Evolutionary conservation across 2,113 vertebrate genomes (phyloP).

Genomic region (Ctenomys sociabilis): DNA sequence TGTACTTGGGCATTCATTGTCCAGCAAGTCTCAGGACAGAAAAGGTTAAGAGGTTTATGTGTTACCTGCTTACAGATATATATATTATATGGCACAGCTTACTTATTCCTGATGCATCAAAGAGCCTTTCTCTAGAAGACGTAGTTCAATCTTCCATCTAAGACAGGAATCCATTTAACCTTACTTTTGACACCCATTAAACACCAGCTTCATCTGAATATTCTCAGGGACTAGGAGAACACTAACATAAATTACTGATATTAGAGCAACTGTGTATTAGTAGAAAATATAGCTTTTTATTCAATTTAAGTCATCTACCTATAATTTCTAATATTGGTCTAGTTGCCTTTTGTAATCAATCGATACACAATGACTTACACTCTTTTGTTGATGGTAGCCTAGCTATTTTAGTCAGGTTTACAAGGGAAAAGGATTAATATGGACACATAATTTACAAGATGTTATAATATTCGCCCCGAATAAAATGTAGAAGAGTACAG

Average conservation of each 20-base stretch:
- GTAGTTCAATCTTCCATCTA: constrained; percentile 34
- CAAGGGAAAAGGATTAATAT: background rate
- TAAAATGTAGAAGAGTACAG: background rate
- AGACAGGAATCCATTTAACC: constrained; percentile 14
- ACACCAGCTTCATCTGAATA: background rate
- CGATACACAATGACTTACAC: background rate
- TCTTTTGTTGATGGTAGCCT: background rate
- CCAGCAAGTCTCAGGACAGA: constrained; percentile 41
- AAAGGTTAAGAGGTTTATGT: constrained; percentile 22
- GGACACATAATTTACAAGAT: background rate
- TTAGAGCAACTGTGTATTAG: background rate
- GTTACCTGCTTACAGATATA: background rate
- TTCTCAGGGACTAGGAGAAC: background rate
- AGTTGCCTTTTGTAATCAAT: background rate
- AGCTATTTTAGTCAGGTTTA: background rate
- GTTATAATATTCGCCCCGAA: background rate
- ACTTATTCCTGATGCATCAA: background rate
- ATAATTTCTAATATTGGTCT: background rate
- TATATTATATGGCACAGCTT: background rate
- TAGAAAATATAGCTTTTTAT: constrained; percentile 10
- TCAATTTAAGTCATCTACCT: background rate
- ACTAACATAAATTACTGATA: background rate
- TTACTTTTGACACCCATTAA: background rate
- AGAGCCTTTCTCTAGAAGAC: background rate
- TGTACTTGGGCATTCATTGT: background rate